phyloP scores from a whole-genome alignment of 2,113 vertebrate species.

The Tylochromis polylepis region DNA sequence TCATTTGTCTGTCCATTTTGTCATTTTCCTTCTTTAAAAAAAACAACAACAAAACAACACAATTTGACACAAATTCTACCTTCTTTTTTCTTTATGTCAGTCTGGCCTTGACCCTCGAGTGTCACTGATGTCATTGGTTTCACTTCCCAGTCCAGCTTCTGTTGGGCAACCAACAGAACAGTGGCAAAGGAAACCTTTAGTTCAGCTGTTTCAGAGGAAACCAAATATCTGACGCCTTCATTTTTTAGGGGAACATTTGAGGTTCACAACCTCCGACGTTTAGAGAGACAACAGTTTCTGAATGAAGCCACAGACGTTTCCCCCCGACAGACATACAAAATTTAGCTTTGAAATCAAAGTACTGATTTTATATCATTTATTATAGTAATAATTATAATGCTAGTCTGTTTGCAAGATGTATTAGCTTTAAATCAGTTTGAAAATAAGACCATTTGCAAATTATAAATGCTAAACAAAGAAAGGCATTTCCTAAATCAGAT shows the following conservation, averaged over 20 bases:
- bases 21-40: neutral
- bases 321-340: neutral
- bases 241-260: neutral
- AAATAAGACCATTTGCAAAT: neutral
- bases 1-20: neutral
- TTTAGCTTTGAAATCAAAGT: neutral
- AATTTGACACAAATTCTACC: neutral
- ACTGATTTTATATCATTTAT: neutral
- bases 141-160: conserved; percentile 8
- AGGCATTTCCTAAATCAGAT: neutral
- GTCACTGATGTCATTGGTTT: neutral
- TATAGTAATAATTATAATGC: neutral
- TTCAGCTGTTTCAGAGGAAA: conserved; percentile 4
- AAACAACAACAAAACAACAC: too few relatives aligned
- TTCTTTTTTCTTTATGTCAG: neutral
- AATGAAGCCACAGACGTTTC: neutral
- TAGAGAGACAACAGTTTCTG: neutral
- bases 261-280: neutral
- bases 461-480: neutral
- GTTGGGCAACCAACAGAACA: too few relatives aligned
- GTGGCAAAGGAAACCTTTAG: neutral
- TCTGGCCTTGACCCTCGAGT: neutral
- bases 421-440: neutral
- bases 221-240: neutral
- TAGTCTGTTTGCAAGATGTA: neutral